Base-by-base conservation (phyloP, 2,797 vertebrate genomes). In the Ctenopoma multispine region DNA sequence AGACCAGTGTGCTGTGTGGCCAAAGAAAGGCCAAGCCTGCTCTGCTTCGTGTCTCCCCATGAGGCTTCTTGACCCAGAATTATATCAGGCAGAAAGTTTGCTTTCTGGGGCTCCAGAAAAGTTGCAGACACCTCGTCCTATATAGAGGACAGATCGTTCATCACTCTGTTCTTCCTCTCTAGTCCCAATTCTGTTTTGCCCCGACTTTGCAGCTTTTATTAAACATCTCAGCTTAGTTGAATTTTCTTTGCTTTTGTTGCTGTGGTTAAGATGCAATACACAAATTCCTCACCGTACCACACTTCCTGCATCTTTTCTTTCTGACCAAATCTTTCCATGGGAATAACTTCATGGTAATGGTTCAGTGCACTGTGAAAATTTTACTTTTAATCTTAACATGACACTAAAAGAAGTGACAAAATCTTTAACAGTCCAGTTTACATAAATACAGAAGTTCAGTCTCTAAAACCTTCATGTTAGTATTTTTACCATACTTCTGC, bases 11-110 rank as follows among this genome's bases (percentile, higher is more conserved):
- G 59, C 76, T 55, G 60, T 51, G 59, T 4, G 78, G 87, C 79
- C 85, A 87, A 82, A 82, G 81, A 83, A 84, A 89, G 89, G 86
- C 88, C 89, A 85, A 79, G 69, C 72, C 83, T 88, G 92, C 79
- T 91, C 91, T 89, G 90, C 82, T 93, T 92, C 81, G 75, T 69
- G 10, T 69, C 57, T 60, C 85, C 92, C 87, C 90, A 69, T 18
- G 93, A 90, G 94, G 86, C 81, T 77, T 64, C 74, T 82, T 93
- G 93, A 95, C 94, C 95, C 92, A 95, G 92, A 94, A 95, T 90
- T 69, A 68, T 84, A 87, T 75, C 72, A 89, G 82, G 84, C 85
- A 71, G 81, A 88, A 90, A 90, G 83, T 92, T 93, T 92, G 82
- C 88, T 94, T 93, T 92, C 89, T 92, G 80, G 87, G 87, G 77